Evolutionary conservation across 2,888 invertebrate genomes (phyloP), one percentile per base, ranked within the genome.

Genomic region (Xanthia togata): DNA sequence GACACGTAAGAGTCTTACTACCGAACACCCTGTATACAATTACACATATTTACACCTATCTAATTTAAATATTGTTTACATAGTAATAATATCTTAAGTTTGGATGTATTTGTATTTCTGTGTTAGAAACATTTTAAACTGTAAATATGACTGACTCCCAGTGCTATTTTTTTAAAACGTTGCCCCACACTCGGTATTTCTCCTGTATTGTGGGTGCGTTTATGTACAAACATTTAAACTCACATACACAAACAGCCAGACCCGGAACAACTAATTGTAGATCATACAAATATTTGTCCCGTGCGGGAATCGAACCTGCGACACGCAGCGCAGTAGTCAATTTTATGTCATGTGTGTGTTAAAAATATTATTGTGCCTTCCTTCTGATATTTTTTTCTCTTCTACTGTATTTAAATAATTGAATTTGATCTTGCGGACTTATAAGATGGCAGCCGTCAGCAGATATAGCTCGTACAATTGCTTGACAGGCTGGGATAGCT

Each of bases 401-500:
- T 44, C 44, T 26, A 4, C 9, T 44, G 6, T 44, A 12, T 65
- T 64, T 63, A 11, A 26, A 64, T 64, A 26, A 64, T 26, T 64
- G 41, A 20, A 64, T 44, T 20, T 20, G 12, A 60, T 60, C 31
- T 35, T 60, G 11, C 23, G 35, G 60, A 78, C 70, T 44, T 63
- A 20, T 2, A 90, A 90, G 87, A 98, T 98, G 98, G 97, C 97
- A 89, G 97, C 98, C 89, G 89, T 94, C 70, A 98, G 98, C 97
- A 97, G 98, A 96, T 98, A 98, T 97, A 98, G 98, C 95, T 98
- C 98, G 81, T 98, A 98, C 96, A 98, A 98, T 96, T 98, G 98
- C 95, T 97, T 98, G 92, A 98, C 98, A 84, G 98, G 98, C 94
- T 98, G 98, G 98, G 98, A 98, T 96, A 98, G 98, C 95, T 98